phyloP scores from a whole-genome alignment of 2,797 vertebrate species.

The Typhlichthys subterraneus region DNA sequence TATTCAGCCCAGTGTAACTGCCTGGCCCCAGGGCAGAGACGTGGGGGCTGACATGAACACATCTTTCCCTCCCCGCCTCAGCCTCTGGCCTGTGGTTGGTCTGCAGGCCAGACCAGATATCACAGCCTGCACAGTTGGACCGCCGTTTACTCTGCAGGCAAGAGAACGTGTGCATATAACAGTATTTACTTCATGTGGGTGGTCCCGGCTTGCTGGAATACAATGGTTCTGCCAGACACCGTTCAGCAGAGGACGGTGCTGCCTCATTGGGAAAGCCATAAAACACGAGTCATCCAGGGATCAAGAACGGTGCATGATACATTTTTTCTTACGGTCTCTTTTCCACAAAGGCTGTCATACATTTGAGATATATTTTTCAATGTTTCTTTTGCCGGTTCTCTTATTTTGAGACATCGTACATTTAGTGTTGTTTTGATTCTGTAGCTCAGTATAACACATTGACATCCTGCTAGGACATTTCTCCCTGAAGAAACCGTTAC shows the following conservation, averaged over 20 bases:
- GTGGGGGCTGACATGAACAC: conserved; percentile 24
- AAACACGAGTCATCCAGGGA: conserved; percentile 71
- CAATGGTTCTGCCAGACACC: conserved; percentile 77
- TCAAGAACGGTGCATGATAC: conserved; percentile 64
- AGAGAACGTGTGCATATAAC: conserved; percentile 63
- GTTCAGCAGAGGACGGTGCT: conserved; percentile 73
- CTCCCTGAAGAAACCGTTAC: conserved; percentile 16
- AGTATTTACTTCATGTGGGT: conserved; percentile 79
- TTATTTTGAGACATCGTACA: too few relatives aligned
- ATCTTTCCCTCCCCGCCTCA: conserved; percentile 11
- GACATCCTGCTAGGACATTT: conserved; percentile 9
- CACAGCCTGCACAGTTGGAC: conserved; percentile 49
- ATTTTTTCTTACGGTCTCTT: conserved; percentile 47
- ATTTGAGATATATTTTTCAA: conserved; percentile 5
- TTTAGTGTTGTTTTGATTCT: background rate
- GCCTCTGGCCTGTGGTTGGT: conserved; percentile 43
- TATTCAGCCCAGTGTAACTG: conserved; percentile 57
- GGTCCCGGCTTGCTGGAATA: conserved; percentile 70
- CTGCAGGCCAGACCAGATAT: conserved; percentile 69
- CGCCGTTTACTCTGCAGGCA: conserved; percentile 65
- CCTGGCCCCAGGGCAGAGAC: conserved; percentile 31
- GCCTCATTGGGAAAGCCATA: conserved; percentile 79
- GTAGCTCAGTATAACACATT: background rate
- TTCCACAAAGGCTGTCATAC: conserved; percentile 59
- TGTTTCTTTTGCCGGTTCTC: too few relatives aligned